Conservation (phyloP, 2,888 invertebrate genomes). For the Chymomyza amoena region DNA sequence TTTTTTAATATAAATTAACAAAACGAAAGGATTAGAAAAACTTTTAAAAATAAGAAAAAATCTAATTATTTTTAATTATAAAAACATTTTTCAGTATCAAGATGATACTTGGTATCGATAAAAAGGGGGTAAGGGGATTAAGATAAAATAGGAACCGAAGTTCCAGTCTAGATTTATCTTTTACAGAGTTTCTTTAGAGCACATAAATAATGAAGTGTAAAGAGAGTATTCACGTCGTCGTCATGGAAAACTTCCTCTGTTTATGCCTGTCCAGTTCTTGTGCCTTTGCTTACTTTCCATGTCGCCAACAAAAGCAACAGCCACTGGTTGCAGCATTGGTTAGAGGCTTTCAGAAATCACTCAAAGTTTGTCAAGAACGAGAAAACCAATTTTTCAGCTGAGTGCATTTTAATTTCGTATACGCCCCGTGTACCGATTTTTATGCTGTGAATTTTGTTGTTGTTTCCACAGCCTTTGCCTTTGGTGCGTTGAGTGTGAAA, state of each 20-base stretch:
- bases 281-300: slow-evolving; percentile 38
- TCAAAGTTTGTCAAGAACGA: slow-evolving; percentile 68
- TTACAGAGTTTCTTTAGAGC: no score
- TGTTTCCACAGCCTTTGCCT: slow-evolving; percentile 1
- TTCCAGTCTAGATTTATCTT: no score
- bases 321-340: slow-evolving; percentile 37
- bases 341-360: slow-evolving; percentile 67
- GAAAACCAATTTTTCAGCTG: slow-evolving; percentile 79
- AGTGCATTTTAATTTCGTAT: slow-evolving; percentile 78
- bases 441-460: slow-evolving; percentile 27
- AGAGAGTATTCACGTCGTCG: not conserved
- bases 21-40: no score
- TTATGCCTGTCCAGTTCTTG: not conserved
- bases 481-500: slow-evolving; percentile 22
- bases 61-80: no score
- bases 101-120: no score
- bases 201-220: not conserved
- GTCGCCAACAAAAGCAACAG: not conserved
- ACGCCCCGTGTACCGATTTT: slow-evolving; percentile 53
- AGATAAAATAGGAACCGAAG: no score
- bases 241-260: not conserved
- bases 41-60: no score
- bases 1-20: no score
- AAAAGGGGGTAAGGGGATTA: no score
- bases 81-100: no score